Evolutionary conservation across 2,888 invertebrate genomes (phyloP), one percentile per base, ranked within the genome.

Genomic region (Pristionchus fissidentatus): DNA sequence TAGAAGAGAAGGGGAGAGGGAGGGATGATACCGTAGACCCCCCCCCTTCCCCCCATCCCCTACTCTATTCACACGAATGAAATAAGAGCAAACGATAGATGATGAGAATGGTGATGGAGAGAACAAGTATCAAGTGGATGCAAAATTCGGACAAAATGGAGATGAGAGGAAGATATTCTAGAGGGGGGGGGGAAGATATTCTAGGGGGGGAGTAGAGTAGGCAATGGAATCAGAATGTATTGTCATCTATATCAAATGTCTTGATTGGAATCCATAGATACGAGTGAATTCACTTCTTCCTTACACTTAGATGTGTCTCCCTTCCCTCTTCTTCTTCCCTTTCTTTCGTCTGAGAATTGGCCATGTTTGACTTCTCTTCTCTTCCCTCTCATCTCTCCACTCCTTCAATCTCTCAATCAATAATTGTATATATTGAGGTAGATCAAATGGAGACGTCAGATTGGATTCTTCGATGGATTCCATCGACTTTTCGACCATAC

Each of bases 381-480:
- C n/a, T 29, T 60, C 80, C 32, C 66, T 66, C 62, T 81, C 77
- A n/a, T n/a, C n/a, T 35, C 15, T 62, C 43, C n/a, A n/a, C 66
- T 19, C 43, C 46, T 29, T 66, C 81, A 2, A 78, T 52, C 55
- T 78, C 60, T 60, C 60, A 19, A 19, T 41, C 80, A 26, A 35
- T n/a, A 41, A 79, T 35, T 32, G 35, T 7, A 79, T 73, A 29
- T n/a, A 57, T 62, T 62, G 62, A 62, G 26, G 26, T 41, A 22
- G 3, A 80, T 29, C 38, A 55, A 70, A 91, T 91, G 91, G 90
- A 91, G 32, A 91, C 91, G 0, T 82, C 86, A 46, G 91, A 91
- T 84, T 83, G 81, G 19, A 81, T 91, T 22, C 84, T 91, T 38
- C 78, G 84, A 77, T 84, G 85, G 32, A 55, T 91, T 60, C 89